Base-by-base conservation (phyloP, 1,140 invertebrate genomes). In the Mycetomoellerius zeteki region DNA sequence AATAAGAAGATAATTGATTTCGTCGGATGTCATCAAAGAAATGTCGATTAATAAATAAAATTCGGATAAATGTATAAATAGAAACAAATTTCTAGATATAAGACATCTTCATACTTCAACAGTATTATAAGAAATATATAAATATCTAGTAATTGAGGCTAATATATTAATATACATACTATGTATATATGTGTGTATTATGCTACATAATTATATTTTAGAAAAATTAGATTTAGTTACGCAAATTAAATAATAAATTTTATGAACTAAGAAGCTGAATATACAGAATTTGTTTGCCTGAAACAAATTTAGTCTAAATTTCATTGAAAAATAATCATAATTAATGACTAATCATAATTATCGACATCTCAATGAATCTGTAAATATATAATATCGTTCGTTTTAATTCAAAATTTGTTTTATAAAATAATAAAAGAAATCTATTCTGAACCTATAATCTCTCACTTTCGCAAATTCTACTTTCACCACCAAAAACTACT, bases 1-100 rank as follows among this genome's bases (percentile, higher is more conserved):
- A 71, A 71, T 69, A 54, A 80, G n/a, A n/a, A 50, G 14, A 30
- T 67, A 37, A 80, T 80, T 37, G 52, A 27, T 81, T 69, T 24
- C 33, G n/a, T 33, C 47, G 5, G 21, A 69, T 37, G 27, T 80
- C 47, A 67, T 62, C 16, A 77, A 64, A 37, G 19, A 3, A 37
- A 43, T 37, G 8, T 27, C 54, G n/a, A 21, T 76, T 43, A 62
- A 77, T 37, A 30, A 77, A 12, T 77, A 64, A 64, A 75, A 75
- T 37, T 58, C 27, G 50, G 1, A 33, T 72, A 58, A 58, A 21
- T 24, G 10, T 16, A 75, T 37, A 75, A 37, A 58, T 65, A n/a
- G 3, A 77, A 43, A 27, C 0, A 27, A 37, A 43, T 77, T 10
- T 77, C 8, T 60, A n/a, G 7, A 37, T 8, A 37, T 37, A 37